Conservation (phyloP, 2,797 vertebrate species). For the Pygocentrus nattereri region DNA sequence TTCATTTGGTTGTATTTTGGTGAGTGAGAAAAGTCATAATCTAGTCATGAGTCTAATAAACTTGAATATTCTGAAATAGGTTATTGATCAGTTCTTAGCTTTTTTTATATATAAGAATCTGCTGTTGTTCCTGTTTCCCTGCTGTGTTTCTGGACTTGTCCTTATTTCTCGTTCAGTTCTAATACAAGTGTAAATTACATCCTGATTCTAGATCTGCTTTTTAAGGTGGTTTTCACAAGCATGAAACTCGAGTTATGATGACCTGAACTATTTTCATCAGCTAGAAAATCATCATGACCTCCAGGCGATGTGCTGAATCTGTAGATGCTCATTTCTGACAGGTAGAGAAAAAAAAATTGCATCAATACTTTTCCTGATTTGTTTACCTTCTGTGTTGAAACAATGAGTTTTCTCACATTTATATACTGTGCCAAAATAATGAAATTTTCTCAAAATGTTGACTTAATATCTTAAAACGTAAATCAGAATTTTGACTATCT, state of each 20-base stretch:
- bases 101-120: not conserved
- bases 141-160: not conserved
- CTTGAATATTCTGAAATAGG: not conserved
- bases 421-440: no score
- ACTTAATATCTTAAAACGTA: no score
- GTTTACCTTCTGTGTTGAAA: no score
- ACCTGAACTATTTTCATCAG: not conserved
- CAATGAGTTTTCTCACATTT: no score
- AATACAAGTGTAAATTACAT: not conserved
- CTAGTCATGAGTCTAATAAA: slow-evolving; percentile 9
- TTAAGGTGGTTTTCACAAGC: no score
- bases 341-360: no score
- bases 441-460: no score
- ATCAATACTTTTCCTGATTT: no score
- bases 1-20: not conserved
- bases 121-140: not conserved
- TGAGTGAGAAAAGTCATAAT: not conserved
- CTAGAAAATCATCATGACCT: no score
- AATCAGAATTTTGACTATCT: no score
- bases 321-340: no score
- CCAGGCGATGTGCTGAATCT: no score
- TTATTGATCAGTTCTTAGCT: not conserved
- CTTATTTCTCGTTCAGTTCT: not conserved
- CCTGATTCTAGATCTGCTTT: not conserved
- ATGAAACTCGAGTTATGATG: not conserved